These are phyloP conservation scores for Axis porcinus DNA, from an alignment of 2,113 vertebrate species.

Conservation along the genomic window DNA sequence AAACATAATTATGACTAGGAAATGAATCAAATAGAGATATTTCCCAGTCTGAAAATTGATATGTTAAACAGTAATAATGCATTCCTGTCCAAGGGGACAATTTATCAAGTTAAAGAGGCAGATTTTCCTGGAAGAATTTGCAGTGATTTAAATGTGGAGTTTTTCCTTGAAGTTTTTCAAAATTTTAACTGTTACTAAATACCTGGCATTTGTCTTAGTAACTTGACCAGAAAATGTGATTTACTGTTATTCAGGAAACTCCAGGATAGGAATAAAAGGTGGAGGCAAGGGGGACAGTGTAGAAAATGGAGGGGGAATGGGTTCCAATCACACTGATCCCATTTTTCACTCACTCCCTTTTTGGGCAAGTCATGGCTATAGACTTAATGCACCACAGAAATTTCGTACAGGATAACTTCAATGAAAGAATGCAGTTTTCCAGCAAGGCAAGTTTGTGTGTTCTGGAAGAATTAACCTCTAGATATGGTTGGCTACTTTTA, in stretches of 20 bases:
- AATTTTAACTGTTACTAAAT: conserved; percentile 1
- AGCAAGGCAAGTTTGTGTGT: not conserved
- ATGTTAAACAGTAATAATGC: not conserved
- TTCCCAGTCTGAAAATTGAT: not conserved
- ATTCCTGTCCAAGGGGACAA: not conserved
- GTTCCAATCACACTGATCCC: not conserved
- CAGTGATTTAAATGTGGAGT: not conserved
- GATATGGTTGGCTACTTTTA: not conserved
- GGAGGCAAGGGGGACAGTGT: not conserved
- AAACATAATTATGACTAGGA: not conserved
- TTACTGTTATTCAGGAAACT: not conserved
- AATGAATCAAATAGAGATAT: conserved; percentile 23
- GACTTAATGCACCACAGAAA: not conserved
- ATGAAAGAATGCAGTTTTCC: not conserved
- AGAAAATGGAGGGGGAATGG: not conserved
- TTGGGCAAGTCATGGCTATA: not conserved
- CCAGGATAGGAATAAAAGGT: not conserved
- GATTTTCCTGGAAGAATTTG: not conserved
- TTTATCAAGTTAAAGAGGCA: not conserved
- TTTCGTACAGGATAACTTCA: not conserved
- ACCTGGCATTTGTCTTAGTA: not conserved
- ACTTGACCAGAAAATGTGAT: not conserved
- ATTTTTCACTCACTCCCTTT: not conserved
- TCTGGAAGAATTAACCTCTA: not conserved
- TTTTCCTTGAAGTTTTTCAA: not conserved